Evolutionary conservation across 2,113 vertebrate genomes (phyloP).

Genomic region (Ceratotherium simum): DNA sequence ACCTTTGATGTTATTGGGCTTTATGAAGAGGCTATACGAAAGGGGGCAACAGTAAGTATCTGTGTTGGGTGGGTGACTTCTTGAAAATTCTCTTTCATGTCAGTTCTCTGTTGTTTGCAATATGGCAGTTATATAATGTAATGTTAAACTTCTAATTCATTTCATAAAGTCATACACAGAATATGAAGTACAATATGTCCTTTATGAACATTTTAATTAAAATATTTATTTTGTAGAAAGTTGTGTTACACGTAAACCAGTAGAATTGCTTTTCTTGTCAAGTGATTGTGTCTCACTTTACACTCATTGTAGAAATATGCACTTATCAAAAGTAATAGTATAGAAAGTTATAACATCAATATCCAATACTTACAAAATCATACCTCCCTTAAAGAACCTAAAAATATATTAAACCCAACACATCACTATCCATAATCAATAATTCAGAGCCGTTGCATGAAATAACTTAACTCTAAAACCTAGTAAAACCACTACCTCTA

Average conservation of each 20-base stretch:
- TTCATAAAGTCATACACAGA: neutral
- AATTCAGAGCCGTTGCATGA: neutral
- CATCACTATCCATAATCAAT: neutral
- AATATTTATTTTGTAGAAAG: neutral
- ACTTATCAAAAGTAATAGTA: neutral
- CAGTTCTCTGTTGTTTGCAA: neutral
- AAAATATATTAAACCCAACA: neutral
- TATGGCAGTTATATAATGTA: neutral
- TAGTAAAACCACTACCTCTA: neutral
- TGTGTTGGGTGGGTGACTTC: neutral
- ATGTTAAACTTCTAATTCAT: neutral
- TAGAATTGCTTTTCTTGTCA: neutral
- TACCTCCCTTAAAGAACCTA: neutral
- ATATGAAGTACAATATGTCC: neutral
- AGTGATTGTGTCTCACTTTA: neutral
- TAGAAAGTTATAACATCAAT: neutral
- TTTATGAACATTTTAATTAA: slow-evolving; percentile 15
- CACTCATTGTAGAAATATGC: neutral
- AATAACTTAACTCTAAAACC: slow-evolving; percentile 41
- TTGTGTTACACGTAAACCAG: neutral
- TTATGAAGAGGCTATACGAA: slow-evolving; percentile 91
- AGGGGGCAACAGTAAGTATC: slow-evolving; percentile 89
- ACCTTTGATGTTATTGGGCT: slow-evolving; percentile 88
- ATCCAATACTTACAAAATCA: neutral
- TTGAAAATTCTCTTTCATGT: neutral